phyloP scores from a whole-genome alignment of 2,797 vertebrate genomes.

The Ctenopoma multispine region DNA sequence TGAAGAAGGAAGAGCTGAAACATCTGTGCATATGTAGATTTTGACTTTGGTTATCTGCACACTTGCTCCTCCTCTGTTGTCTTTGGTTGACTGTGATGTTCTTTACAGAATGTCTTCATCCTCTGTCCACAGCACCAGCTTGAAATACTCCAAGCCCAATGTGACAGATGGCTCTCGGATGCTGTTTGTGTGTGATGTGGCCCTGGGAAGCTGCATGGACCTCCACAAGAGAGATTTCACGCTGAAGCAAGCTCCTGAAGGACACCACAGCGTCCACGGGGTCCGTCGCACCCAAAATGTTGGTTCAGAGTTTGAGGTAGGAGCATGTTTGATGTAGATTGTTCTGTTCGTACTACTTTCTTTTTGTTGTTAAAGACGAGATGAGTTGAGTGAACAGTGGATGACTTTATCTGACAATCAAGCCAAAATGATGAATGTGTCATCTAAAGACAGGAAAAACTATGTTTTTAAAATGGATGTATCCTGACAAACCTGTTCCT shows the following conservation, averaged over 20 bases:
- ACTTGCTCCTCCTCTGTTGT: too few species aligned
- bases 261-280: constrained; percentile 87
- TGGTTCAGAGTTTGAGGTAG: constrained; percentile 87
- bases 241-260: constrained; percentile 82
- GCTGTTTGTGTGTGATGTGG: constrained; percentile 88
- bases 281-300: constrained; percentile 51
- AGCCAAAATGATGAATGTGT: background rate
- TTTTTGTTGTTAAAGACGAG: too few species aligned
- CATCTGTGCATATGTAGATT: background rate
- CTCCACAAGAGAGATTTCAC: constrained; percentile 70
- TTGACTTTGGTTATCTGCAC: too few species aligned
- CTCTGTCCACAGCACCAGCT: constrained; percentile 73
- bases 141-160: constrained; percentile 86
- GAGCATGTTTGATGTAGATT: background rate
- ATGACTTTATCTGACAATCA: too few species aligned
- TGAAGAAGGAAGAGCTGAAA: background rate
- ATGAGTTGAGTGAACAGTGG: too few species aligned
- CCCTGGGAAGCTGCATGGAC: constrained; percentile 83
- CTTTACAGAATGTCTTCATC: background rate
- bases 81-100: too few species aligned
- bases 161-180: constrained; percentile 82
- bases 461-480: too few species aligned
- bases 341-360: background rate
- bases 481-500: background rate
- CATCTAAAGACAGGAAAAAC: background rate